phyloP scores from a whole-genome alignment of 2,113 vertebrate genomes.

The Plotosus lineatus region DNA sequence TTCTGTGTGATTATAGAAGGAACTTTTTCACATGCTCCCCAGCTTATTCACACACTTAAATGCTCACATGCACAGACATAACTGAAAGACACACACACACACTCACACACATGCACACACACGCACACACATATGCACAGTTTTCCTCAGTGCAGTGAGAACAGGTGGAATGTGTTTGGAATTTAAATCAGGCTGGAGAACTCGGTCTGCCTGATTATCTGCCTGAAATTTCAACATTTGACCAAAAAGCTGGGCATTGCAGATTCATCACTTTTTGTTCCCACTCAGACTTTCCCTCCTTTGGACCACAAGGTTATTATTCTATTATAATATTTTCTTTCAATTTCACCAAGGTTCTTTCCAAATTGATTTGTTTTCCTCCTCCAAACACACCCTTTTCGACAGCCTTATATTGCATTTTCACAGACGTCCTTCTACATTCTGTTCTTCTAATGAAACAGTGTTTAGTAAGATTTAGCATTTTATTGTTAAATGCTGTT shows the following conservation, averaged over 20 bases:
- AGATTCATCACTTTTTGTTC: conserved; percentile 57
- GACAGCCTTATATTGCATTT: conserved; percentile 40
- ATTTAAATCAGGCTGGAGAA: conserved; percentile 54
- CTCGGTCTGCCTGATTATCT: conserved; percentile 56
- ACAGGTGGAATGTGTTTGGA: conserved; percentile 45
- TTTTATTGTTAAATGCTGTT: conserved; percentile 17
- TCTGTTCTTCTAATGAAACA: conserved; percentile 34
- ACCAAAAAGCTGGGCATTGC: conserved; percentile 56
- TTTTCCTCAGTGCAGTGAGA: conserved; percentile 39
- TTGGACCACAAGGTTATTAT: conserved; percentile 57
- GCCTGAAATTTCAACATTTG: conserved; percentile 56
- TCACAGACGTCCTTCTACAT: conserved; percentile 43
- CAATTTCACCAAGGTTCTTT: conserved; percentile 45
- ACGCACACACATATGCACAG: conserved; percentile 19
- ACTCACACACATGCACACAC: neutral
- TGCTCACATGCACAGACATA: neutral
- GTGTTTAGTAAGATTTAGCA: conserved; percentile 9
- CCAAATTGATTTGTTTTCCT: conserved; percentile 50
- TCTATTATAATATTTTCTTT: conserved; percentile 56
- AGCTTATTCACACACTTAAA: conserved; percentile 7
- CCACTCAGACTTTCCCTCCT: conserved; percentile 45
- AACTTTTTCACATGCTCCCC: conserved; percentile 42
- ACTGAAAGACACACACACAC: neutral
- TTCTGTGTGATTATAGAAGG: conserved; percentile 38
- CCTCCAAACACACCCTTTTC: conserved; percentile 15